Base-by-base conservation (phyloP, 1,140 invertebrate species). In the Stratiolaelaps scimitus region DNA sequence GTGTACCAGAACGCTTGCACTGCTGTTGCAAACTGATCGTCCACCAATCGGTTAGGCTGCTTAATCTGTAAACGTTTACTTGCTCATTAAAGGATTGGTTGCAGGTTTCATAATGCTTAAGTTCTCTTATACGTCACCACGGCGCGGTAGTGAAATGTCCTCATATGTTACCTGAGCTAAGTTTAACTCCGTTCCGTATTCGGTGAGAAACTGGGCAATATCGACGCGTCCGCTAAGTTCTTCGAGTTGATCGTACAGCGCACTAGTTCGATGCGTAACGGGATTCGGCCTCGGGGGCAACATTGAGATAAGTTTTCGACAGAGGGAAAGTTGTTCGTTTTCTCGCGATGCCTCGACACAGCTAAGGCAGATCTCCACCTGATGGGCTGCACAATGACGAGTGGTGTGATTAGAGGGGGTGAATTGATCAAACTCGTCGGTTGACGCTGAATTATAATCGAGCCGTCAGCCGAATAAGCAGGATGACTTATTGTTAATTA, bases 141-240 rank as follows among this genome's bases (percentile, higher is more conserved):
- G n/a, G n/a, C 13, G 44, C n/a, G n/a, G n/a, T n/a, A n/a, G n/a
- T n/a, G n/a, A 40, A 40, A 40, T 40, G 34, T 40, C 5, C 4
- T 48, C 15, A 60, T 17, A 60, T 17, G 13, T 60, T 23, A 60
- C 53, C 53, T 60, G 53, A 5, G 53, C 17, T 34, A 60, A n/a
- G 20, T 26, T 60, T 17, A 60, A 34, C 4, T 17, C 53, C 1
- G 53, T 60, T 26, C 53, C 53, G 10, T 60, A 60, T 10, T 60
- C 53, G 26, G 15, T 17, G 23, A 60, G 23, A 10, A 26, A 23
- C 34, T 26, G 17, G 6, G 53, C 17, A 10, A 26, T 34, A 26
- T 17, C 20, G 2, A 60, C 26, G 15, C 53, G 23, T 17, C 26
- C 26, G 26, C 23, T 60, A 6, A 60, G 53, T 15, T 26, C 17